Percentiles rank a stretch among this genome's conserved stretches.
These are phyloP conservation scores for Aphelenchoides avenae DNA, from an alignment of 1,140 invertebrate genomes.

Conservation along the genomic window DNA sequence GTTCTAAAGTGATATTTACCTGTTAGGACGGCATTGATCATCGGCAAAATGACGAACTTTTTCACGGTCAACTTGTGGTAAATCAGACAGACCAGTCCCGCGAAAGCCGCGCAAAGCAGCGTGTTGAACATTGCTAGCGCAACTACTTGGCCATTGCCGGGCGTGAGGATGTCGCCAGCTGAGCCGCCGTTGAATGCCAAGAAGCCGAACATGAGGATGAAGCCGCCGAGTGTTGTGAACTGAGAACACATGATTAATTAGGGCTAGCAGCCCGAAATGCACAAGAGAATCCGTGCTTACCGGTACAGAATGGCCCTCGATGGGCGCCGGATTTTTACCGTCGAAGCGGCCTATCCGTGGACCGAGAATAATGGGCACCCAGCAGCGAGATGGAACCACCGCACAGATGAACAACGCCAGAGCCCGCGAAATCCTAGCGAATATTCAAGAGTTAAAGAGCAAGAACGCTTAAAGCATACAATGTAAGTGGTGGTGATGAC, in stretches of 20 bases:
- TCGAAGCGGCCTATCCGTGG: conserved; percentile 61
- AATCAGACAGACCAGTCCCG: conserved; percentile 60
- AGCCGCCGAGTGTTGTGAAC: conserved; percentile 65
- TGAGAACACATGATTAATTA: too few relatives aligned
- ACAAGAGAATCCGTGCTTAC: too few relatives aligned
- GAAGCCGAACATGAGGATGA: conserved; percentile 66
- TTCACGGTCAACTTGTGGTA: conserved; percentile 43
- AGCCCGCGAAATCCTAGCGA: conserved; percentile 48
- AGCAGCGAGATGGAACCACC: conserved; percentile 64
- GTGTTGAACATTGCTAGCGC: conserved; percentile 65
- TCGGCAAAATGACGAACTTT: conserved; percentile 63
- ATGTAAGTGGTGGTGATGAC: too few relatives aligned
- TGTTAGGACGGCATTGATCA: conserved; percentile 64
- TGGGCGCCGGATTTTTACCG: too few relatives aligned
- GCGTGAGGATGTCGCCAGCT: conserved; percentile 62
- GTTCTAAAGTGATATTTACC: too few relatives aligned
- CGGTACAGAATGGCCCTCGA: conserved; percentile 64
- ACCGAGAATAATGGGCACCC: conserved; percentile 62
- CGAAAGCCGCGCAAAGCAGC: conserved; percentile 63
- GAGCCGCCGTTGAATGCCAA: conserved; percentile 67
- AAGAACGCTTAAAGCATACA: conserved; percentile 43
- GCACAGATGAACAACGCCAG: conserved; percentile 61
- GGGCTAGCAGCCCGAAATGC: too few relatives aligned
- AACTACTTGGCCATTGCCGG: too few relatives aligned
- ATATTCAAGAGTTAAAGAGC: too few relatives aligned